phyloP scores from a whole-genome alignment of 2,888 invertebrate genomes.

The Poecilus cupreus region DNA sequence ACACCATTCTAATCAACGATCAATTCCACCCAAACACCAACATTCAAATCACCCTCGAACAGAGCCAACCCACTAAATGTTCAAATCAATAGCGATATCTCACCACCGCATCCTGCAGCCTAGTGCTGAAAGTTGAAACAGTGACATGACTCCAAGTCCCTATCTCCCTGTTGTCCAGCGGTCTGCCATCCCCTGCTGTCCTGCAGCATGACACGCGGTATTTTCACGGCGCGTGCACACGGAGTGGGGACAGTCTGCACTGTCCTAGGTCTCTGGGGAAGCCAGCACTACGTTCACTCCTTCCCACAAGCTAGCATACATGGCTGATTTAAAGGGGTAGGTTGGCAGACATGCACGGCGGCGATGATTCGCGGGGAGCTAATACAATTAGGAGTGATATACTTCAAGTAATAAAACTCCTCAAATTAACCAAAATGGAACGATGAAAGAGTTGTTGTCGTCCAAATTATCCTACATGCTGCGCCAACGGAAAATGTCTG shows the following conservation, averaged over 20 bases:
- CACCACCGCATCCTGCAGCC: too few relatives aligned
- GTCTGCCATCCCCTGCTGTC: too few relatives aligned
- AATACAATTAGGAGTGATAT: too few relatives aligned
- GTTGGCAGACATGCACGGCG: neutral
- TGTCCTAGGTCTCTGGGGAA: constrained; percentile 52
- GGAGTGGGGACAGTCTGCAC: constrained; percentile 60
- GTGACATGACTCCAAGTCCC: too few relatives aligned
- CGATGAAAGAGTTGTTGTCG: constrained; percentile 4
- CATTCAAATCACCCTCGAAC: too few relatives aligned
- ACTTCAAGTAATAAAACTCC: neutral
- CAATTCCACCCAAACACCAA: too few relatives aligned
- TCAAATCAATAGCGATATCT: too few relatives aligned
- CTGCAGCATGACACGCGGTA: constrained; percentile 45
- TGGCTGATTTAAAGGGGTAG: constrained; percentile 22
- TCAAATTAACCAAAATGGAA: too few relatives aligned
- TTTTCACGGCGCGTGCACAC: constrained; percentile 63
- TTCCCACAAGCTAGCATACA: neutral
- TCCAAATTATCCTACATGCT: neutral
- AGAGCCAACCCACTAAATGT: too few relatives aligned
- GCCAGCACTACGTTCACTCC: constrained; percentile 61
- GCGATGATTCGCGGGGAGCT: neutral
- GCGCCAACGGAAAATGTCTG: neutral
- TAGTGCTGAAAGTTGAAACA: too few relatives aligned
- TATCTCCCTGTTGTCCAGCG: too few relatives aligned
- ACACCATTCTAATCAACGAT: too few relatives aligned